These are phyloP conservation scores for Pseudotriccus pelzelni DNA, from an alignment of 2,797 vertebrate species.

Conservation along the genomic window DNA sequence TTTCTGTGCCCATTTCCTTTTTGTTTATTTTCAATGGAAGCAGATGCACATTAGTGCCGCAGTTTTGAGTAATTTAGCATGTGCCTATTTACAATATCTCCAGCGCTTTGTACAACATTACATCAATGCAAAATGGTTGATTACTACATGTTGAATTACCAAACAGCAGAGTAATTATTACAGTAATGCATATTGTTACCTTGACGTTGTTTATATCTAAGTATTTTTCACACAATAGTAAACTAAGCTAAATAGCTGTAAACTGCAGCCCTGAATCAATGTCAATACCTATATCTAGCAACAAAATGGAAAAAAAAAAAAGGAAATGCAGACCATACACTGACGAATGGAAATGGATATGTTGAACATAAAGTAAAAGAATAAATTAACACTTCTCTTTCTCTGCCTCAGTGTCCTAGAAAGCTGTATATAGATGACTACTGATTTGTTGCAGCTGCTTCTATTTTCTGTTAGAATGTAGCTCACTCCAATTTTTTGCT, in stretches of 20 bases:
- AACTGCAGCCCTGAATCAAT: not conserved
- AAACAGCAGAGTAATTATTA: not conserved
- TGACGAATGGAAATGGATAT: conserved; percentile 4
- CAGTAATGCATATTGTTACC: not conserved
- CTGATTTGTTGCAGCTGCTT: conserved; percentile 28
- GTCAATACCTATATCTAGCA: not conserved
- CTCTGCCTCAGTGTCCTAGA: conserved; percentile 38
- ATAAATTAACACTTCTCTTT: conserved; percentile 36
- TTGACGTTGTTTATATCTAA: not conserved
- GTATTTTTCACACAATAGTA: not conserved
- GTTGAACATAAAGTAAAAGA: not conserved
- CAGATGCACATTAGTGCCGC: not conserved
- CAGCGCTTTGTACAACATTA: not conserved
- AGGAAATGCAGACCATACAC: not conserved
- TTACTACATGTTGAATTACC: not conserved
- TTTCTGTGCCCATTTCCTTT: not conserved
- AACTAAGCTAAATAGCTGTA: not conserved
- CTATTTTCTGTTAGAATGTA: not conserved
- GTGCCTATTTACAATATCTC: conserved; percentile 2
- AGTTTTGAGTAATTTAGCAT: not conserved
- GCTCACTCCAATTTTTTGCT: not conserved
- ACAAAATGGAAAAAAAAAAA: not conserved
- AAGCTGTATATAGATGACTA: not conserved
- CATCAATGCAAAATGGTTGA: not conserved
- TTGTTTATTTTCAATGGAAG: conserved; percentile 10